Percentiles rank a stretch among this genome's conserved stretches.
Evolutionary conservation across 1,140 invertebrate genomes (phyloP).

Genomic region (Brachionus rubens): DNA sequence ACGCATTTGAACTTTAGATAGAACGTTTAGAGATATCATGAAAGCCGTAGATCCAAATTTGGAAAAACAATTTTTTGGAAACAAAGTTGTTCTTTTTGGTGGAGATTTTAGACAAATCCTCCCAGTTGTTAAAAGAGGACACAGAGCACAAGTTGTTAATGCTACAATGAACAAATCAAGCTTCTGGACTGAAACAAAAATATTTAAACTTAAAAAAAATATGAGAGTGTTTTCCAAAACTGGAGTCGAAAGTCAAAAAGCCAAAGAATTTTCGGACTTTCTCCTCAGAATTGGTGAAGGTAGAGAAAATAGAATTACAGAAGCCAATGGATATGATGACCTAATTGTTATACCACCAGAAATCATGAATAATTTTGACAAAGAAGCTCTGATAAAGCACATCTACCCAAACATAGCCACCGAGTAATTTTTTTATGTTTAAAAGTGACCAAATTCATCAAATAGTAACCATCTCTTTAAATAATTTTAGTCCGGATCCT

Average conservation of each 20-base stretch:
- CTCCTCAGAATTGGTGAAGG: conserved; percentile 50
- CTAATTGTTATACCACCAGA: background rate
- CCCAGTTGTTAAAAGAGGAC: conserved; percentile 49
- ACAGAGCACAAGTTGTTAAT: conserved; percentile 48
- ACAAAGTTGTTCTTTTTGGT: conserved; percentile 50
- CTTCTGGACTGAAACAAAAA: conserved; percentile 49
- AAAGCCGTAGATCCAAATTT: background rate
- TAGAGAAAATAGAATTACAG: background rate
- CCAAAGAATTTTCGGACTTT: conserved; percentile 15
- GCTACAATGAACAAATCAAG: conserved; percentile 49
- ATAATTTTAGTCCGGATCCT: background rate
- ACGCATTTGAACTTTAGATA: conserved; percentile 49
- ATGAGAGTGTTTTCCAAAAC: conserved; percentile 48
- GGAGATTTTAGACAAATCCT: conserved; percentile 53
- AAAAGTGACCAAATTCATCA: background rate
- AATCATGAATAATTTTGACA: background rate
- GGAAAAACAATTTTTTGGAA: conserved; percentile 49
- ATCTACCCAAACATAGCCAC: background rate
- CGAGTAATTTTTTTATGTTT: background rate
- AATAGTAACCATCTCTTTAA: background rate
- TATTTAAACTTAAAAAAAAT: conserved; percentile 48
- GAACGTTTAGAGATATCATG: conserved; percentile 49
- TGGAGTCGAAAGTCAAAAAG: conserved; percentile 46
- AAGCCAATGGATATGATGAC: background rate
- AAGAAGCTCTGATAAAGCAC: background rate